Base-by-base conservation (phyloP, 2,888 invertebrate species). In the Troides aeacus region DNA sequence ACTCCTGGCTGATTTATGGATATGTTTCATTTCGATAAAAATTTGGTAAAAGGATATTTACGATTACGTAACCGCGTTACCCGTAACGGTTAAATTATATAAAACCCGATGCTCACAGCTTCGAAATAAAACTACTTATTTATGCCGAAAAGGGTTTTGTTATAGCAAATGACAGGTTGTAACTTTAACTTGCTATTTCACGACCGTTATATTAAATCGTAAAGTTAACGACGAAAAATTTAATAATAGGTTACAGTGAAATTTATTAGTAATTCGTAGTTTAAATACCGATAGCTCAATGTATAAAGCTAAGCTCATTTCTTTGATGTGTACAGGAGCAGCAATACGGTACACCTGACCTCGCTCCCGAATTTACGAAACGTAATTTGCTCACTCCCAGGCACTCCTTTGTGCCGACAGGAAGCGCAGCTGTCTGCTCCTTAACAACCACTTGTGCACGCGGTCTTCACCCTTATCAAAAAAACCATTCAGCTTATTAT, bases 281-380 rank as follows among this genome's bases (percentile, higher is more conserved):
- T 53, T 53, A 18, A 5, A n/a, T 53, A 53, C 8, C 30, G 30
- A n/a, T 53, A 6, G n/a, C 59, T 59, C 42, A 58, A 58, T 46
- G 58, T 58, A 42, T 64, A 17, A 65, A 50, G 23, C 57, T 7
- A 42, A 58, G 24, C 53, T 53, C 60, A 68, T 68, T 62, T 57
- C 57, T 68, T 59, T 61, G 62, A 63, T 59, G 36, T 53, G 12
- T 50, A 10, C 50, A 46, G 42, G 63, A 46, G 59, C 63, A 42
- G 59, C 53, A 21, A 39, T 60, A 53, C 56, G 46, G 61, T 53
- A 64, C 66, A 60, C 64, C 66, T 66, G 70, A 66, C 70, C 66
- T 65, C 66, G 66, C 59, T 70, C 58, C 66, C 66, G 66, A 66
- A 70, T 70, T 66, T 59, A 46, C 59, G 70, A 70, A 66, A 70